Conservation (phyloP, 2,888 invertebrate genomes). For the Chrysolina oricalcia region DNA sequence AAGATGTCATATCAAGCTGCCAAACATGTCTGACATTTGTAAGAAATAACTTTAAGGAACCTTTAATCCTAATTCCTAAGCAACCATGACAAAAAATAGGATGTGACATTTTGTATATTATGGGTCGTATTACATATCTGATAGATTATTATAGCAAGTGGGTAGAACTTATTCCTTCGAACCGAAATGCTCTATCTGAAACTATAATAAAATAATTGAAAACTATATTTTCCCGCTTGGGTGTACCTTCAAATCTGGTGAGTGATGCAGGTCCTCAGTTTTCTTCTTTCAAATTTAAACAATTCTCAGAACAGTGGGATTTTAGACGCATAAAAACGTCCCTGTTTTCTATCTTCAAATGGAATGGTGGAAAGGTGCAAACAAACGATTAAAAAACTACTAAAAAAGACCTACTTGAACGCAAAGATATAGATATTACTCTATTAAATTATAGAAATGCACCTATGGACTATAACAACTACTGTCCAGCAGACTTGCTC, state of each 20-base stretch:
- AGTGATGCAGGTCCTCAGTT: constrained; percentile 2
- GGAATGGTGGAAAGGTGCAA: too few species aligned
- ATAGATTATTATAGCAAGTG: constrained; percentile 10
- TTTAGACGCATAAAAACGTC: too few species aligned
- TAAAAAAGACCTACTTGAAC: too few species aligned
- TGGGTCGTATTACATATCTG: background rate
- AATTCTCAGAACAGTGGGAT: too few species aligned
- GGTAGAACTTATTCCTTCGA: background rate
- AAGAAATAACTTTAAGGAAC: background rate
- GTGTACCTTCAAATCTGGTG: background rate
- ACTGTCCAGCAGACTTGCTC: too few species aligned
- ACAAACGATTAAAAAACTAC: too few species aligned
- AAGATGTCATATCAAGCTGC: background rate
- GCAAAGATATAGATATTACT: too few species aligned
- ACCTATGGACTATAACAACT: too few species aligned
- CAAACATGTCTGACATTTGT: background rate
- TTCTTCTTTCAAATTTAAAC: background rate
- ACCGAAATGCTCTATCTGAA: background rate
- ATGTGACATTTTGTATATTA: constrained; percentile 7
- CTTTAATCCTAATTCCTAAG: background rate
- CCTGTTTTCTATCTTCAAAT: too few species aligned
- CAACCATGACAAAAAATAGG: constrained; percentile 6
- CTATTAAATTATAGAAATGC: too few species aligned
- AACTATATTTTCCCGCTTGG: background rate
- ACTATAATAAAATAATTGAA: background rate